These are phyloP conservation scores for Drosophila leontia DNA, from an alignment of 1,140 invertebrate species.

Conservation along the genomic window DNA sequence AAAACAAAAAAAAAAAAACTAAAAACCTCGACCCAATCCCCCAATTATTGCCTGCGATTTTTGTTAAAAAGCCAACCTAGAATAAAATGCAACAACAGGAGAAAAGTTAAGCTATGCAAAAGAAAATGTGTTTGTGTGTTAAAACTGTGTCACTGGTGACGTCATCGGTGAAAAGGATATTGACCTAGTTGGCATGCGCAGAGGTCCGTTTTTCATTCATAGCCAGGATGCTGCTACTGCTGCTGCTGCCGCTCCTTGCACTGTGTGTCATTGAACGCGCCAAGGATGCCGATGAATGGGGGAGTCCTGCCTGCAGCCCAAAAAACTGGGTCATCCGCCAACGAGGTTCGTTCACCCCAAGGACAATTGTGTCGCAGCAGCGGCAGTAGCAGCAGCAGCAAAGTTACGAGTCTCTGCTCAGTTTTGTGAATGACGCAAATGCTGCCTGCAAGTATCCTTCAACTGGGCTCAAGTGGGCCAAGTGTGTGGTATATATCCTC, in stretches of 20 bases:
- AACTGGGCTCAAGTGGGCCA: slow-evolving; percentile 39
- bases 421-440: slow-evolving; percentile 68
- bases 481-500: slow-evolving; percentile 21
- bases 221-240: slow-evolving; percentile 19
- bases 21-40: slow-evolving; percentile 9
- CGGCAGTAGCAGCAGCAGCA: slow-evolving; percentile 4
- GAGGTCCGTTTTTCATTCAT: slow-evolving; percentile 67
- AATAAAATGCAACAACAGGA: slow-evolving; percentile 40
- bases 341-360: slow-evolving; percentile 68
- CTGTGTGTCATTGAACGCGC: slow-evolving; percentile 50
- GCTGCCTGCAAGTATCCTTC: slow-evolving; percentile 51
- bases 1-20: slow-evolving; percentile 11
- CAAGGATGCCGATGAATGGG: slow-evolving; percentile 67
- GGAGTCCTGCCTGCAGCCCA: slow-evolving; percentile 29
- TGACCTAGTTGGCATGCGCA: slow-evolving; percentile 79
- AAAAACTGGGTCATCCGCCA: slow-evolving; percentile 67
- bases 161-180: slow-evolving; percentile 65
- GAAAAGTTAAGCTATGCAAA: slow-evolving; percentile 37
- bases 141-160: slow-evolving; percentile 78
- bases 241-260: slow-evolving; percentile 1
- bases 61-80: slow-evolving; percentile 63
- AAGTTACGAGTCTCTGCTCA: slow-evolving; percentile 40
- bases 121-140: slow-evolving; percentile 10
- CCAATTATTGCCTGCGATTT: slow-evolving; percentile 64
- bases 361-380: slow-evolving; percentile 70